A percentile compares a stretch with the other conserved stretches of the same genome.
These are phyloP conservation scores for Hoplodrina blanda DNA, from an alignment of 2,888 invertebrate genomes.

Conservation along the genomic window DNA sequence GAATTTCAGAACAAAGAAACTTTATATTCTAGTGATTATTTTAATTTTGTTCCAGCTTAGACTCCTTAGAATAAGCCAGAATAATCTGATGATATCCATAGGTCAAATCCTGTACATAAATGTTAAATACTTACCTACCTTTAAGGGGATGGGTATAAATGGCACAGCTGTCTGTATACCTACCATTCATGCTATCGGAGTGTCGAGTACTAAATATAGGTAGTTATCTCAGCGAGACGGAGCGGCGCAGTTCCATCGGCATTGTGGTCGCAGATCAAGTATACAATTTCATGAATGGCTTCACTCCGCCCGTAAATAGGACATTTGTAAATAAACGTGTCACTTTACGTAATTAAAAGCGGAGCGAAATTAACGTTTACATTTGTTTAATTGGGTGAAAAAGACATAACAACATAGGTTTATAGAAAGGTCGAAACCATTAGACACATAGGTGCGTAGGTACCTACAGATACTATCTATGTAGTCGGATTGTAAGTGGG, in stretches of 20 bases:
- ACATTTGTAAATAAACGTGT: constrained; percentile 52
- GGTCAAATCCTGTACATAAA: no score
- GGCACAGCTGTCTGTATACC: constrained; percentile 36
- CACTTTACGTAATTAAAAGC: constrained; percentile 48
- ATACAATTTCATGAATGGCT: constrained; percentile 61
- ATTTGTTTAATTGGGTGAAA: constrained; percentile 42
- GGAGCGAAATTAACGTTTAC: constrained; percentile 20
- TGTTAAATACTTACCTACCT: no score
- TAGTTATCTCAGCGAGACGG: constrained; percentile 55
- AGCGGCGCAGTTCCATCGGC: constrained; percentile 43
- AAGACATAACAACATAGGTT: constrained; percentile 5
- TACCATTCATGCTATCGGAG: constrained; percentile 51
- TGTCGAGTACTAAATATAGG: constrained; percentile 51
- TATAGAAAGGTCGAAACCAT: constrained; percentile 1
- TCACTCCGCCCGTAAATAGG: constrained; percentile 51
- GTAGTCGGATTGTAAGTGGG: neutral
- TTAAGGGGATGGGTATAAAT: constrained; percentile 24
- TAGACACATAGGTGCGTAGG: neutral
- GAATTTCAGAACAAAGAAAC: constrained; percentile 68
- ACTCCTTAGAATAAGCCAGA: constrained; percentile 19
- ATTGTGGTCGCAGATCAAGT: constrained; percentile 59
- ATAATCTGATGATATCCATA: constrained; percentile 14
- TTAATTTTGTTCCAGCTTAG: constrained; percentile 22
- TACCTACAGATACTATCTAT: neutral
- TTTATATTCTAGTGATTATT: constrained; percentile 34